A percentile compares a stretch with the other conserved stretches of the same genome.
Evolutionary conservation across 2,113 vertebrate genomes (phyloP).

Genomic region (Chauna torquata): DNA sequence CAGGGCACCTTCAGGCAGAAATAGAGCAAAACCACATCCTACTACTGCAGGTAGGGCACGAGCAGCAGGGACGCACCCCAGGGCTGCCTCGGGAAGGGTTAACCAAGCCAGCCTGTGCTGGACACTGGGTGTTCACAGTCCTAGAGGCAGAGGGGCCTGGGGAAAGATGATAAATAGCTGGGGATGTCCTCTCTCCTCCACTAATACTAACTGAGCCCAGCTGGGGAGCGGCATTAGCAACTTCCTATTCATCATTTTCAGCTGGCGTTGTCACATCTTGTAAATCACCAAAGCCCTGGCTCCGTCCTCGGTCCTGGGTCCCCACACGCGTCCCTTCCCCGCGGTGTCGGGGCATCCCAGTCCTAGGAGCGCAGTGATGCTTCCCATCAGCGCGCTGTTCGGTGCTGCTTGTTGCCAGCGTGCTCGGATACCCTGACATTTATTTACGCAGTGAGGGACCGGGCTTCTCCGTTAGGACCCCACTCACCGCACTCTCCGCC

Average conservation of each 20-base stretch:
- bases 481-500: background rate
- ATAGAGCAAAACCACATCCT: accelerated
- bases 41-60: accelerated
- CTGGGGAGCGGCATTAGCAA: background rate
- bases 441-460: background rate
- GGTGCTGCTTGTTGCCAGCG: accelerated
- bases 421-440: background rate
- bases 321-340: accelerated
- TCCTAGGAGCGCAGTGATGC: accelerated
- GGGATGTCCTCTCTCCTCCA: background rate
- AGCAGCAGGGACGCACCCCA: accelerated
- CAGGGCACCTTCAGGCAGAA: background rate
- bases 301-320: background rate
- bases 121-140: background rate
- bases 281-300: background rate
- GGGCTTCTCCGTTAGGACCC: background rate
- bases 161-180: slow-evolving; percentile 31
- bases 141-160: background rate
- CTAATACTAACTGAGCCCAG: background rate
- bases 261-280: background rate
- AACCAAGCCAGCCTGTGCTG: background rate
- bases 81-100: background rate
- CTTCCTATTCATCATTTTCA: slow-evolving; percentile 34
- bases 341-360: accelerated
- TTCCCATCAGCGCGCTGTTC: accelerated